Evolutionary conservation across 2,113 vertebrate genomes (phyloP).

Genomic region (Ceuthmochares aereus): DNA sequence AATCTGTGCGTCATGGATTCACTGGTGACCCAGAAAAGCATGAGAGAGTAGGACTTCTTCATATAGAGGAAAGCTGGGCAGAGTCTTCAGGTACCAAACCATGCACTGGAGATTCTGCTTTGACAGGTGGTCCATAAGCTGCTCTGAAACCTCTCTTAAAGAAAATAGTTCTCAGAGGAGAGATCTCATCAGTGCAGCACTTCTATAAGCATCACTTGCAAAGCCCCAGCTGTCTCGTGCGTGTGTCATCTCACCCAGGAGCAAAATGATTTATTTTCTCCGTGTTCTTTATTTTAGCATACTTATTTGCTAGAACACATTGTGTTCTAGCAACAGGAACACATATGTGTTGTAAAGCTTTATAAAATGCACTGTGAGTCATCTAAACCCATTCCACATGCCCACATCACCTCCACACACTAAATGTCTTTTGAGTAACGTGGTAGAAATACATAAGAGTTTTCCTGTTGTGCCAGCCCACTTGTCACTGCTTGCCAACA

Average conservation of each 20-base stretch:
- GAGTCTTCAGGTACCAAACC: not conserved
- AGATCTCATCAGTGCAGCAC: not conserved
- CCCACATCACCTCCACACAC: not conserved
- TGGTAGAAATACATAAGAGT: not conserved
- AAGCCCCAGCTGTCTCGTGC: not conserved
- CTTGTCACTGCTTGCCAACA: not conserved
- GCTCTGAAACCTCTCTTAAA: not conserved
- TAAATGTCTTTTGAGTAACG: not conserved
- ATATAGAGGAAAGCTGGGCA: not conserved
- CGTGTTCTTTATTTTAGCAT: not conserved
- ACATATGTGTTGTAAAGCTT: not conserved
- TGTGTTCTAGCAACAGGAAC: not conserved
- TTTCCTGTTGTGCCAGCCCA: not conserved
- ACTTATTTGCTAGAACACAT: not conserved
- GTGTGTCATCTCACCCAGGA: not conserved
- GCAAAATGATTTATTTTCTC: not conserved
- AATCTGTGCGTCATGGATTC: not conserved
- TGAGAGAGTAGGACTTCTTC: not conserved
- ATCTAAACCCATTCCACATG: not conserved
- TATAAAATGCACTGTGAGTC: not conserved
- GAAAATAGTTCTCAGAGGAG: not conserved
- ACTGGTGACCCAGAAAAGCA: not conserved
- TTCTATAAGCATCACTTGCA: not conserved
- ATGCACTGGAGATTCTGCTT: not conserved
- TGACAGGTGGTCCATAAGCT: not conserved